These are phyloP conservation scores for Mormyrus lacerda DNA, from an alignment of 2,113 vertebrate genomes.

Conservation along the genomic window DNA sequence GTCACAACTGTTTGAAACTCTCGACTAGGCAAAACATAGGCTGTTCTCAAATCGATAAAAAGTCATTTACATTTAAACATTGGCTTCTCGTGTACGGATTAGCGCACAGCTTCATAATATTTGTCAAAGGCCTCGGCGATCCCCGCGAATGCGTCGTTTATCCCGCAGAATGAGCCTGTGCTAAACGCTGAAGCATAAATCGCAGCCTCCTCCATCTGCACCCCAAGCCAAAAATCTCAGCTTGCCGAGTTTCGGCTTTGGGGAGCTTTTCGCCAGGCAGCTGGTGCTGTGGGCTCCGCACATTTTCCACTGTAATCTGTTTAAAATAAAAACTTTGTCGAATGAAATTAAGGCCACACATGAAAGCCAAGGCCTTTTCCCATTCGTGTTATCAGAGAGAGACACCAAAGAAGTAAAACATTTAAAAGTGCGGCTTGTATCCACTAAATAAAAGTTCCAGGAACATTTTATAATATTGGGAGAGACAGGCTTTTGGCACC, in stretches of 20 bases:
- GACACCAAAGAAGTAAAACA: background rate
- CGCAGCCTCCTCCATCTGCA: constrained; percentile 14
- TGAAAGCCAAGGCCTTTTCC: background rate
- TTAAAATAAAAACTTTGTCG: background rate
- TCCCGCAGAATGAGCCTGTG: background rate
- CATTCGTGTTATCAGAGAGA: background rate
- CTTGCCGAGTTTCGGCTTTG: background rate
- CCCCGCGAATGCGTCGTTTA: constrained; percentile 5
- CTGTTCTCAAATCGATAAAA: constrained; percentile 33
- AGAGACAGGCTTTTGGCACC: background rate
- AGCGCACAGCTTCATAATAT: constrained; percentile 23
- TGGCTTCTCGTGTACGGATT: constrained; percentile 42
- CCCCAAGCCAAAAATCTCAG: background rate
- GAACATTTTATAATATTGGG: background rate
- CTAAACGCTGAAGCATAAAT: constrained; percentile 28
- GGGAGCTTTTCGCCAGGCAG: background rate
- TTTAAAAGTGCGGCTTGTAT: background rate
- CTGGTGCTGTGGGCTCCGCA: background rate
- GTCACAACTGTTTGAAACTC: background rate
- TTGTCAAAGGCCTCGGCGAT: constrained; percentile 23
- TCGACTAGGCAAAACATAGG: background rate
- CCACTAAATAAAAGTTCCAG: background rate
- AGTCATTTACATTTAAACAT: constrained; percentile 64
- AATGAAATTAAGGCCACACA: background rate
- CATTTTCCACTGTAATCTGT: background rate